Evolutionary conservation across 2,113 vertebrate species (phyloP).

Genomic region (Sinocyclocheilus maitianheensis): DNA sequence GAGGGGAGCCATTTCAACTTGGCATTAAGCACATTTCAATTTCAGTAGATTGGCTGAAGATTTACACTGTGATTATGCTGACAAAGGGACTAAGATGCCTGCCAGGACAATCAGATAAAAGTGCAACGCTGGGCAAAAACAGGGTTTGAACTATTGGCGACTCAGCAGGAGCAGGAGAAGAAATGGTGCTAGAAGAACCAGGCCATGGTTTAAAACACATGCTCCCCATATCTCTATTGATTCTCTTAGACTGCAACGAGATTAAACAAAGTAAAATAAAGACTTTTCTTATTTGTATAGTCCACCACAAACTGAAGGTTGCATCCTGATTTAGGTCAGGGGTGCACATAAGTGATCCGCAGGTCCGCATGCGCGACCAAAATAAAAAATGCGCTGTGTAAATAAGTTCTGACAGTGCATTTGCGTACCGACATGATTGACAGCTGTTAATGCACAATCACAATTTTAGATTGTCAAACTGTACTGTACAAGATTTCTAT

Average conservation of each 20-base stretch:
- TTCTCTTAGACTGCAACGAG: neutral
- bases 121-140: slow-evolving; percentile 14
- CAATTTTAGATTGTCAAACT: no score
- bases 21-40: slow-evolving; percentile 33
- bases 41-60: slow-evolving; percentile 25
- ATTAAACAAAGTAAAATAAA: neutral
- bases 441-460: no score
- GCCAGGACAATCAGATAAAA: slow-evolving; percentile 33
- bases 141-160: slow-evolving; percentile 24
- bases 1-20: neutral
- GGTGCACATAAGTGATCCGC: no score
- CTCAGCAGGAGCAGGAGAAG: neutral
- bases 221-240: neutral
- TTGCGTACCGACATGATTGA: no score
- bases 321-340: no score
- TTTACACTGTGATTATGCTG: slow-evolving; percentile 42
- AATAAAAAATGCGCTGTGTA: no score
- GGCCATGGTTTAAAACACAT: neutral
- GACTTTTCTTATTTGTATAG: neutral
- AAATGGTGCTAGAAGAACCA: neutral
- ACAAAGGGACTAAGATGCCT: slow-evolving; percentile 10
- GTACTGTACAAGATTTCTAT: no score
- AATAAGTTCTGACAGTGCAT: no score
- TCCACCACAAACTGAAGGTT: neutral
- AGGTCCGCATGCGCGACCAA: no score